Percentiles rank a stretch among this genome's conserved stretches.
These are phyloP conservation scores for Spisula solida DNA, from an alignment of 2,888 invertebrate species.

Conservation along the genomic window DNA sequence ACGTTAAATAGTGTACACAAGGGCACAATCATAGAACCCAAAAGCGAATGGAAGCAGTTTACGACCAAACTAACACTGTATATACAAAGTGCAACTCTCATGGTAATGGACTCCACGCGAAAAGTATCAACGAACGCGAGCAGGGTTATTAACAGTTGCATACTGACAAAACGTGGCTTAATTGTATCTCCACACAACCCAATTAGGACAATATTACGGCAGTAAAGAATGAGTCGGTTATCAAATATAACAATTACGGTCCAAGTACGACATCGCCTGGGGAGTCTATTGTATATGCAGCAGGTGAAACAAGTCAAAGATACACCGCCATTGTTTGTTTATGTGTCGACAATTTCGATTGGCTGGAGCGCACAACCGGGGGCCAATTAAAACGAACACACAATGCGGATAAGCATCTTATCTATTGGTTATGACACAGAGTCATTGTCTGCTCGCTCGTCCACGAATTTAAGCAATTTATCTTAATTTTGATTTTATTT, in stretches of 20 bases:
- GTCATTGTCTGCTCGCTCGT: slow-evolving; percentile 20
- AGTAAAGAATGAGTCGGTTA: slow-evolving; percentile 11
- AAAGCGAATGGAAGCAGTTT: background rate
- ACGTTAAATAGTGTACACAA: background rate
- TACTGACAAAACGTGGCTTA: slow-evolving; percentile 11
- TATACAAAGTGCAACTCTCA: background rate
- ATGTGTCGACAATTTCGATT: slow-evolving; percentile 59
- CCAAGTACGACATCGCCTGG: slow-evolving; percentile 41
- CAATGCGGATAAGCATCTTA: slow-evolving; percentile 57
- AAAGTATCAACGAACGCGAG: slow-evolving; percentile 6
- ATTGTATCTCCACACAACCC: background rate
- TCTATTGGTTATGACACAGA: slow-evolving; percentile 49
- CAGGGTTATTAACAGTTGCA: slow-evolving; percentile 9
- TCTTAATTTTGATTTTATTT: slow-evolving; percentile 56
- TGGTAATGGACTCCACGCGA: background rate
- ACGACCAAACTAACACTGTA: no score
- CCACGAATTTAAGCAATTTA: slow-evolving; percentile 60
- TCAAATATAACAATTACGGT: slow-evolving; percentile 14
- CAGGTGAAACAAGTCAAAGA: slow-evolving; percentile 67
- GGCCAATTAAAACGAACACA: slow-evolving; percentile 62
- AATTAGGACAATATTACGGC: slow-evolving; percentile 9
- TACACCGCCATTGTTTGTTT: slow-evolving; percentile 58
- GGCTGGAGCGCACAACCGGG: slow-evolving; percentile 59
- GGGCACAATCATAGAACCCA: background rate
- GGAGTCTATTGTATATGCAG: slow-evolving; percentile 38